Percentiles rank a stretch among this genome's conserved stretches.
phyloP scores from a whole-genome alignment of 2,888 invertebrate genomes.

The Oxyteleia sp. region DNA sequence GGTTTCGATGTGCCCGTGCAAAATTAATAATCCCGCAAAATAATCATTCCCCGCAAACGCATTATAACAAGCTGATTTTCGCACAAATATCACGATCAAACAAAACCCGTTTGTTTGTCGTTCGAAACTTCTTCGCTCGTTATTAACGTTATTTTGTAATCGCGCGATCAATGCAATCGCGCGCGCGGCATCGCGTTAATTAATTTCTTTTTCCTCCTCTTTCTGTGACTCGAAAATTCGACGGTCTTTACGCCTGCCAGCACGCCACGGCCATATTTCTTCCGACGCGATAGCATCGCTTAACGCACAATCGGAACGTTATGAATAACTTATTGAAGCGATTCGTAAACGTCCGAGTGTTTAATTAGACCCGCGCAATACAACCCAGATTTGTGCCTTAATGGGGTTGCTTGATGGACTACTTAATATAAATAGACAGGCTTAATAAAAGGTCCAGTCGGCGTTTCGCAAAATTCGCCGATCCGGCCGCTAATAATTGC shows the following conservation, averaged over 20 bases:
- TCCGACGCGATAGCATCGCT: conserved; percentile 34
- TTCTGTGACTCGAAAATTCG: conserved; percentile 31
- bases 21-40: conserved; percentile 6
- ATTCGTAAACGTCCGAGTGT: conserved; percentile 38
- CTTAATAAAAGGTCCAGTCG: conserved; percentile 26
- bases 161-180: conserved; percentile 27
- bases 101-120: background rate
- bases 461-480: conserved; percentile 29
- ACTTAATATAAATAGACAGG: conserved; percentile 65
- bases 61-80: conserved; percentile 5
- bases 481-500: conserved; percentile 28
- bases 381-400: conserved; percentile 53
- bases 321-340: conserved; percentile 57
- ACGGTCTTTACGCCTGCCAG: conserved; percentile 24
- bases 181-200: conserved; percentile 22
- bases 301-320: conserved; percentile 52
- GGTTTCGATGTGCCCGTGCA: background rate
- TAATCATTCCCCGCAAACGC: background rate
- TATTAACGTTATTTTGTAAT: conserved; percentile 15
- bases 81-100: conserved; percentile 3
- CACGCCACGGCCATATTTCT: conserved; percentile 30
- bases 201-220: conserved; percentile 10
- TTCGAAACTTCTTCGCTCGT: conserved; percentile 15
- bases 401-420: conserved; percentile 59
- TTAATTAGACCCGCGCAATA: conserved; percentile 54